phyloP scores from a whole-genome alignment of 2,888 invertebrate genomes.

The Candidula unifasciata region DNA sequence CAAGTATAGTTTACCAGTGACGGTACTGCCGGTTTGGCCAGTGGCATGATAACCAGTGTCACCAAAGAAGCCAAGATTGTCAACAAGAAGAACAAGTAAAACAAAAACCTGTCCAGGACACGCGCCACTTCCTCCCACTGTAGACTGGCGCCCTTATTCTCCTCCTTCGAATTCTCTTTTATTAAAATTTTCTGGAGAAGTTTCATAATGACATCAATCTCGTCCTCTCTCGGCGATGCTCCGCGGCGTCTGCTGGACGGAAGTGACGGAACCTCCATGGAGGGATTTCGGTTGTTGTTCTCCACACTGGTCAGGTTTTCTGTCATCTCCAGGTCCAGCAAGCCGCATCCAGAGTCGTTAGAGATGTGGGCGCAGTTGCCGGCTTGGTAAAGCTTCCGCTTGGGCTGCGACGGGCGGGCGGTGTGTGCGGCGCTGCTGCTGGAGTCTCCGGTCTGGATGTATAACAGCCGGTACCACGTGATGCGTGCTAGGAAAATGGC shows the following conservation, averaged over 20 bases:
- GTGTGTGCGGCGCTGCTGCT: slow-evolving; percentile 21
- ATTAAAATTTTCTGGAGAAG: slow-evolving; percentile 65
- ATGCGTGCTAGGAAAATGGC: slow-evolving; percentile 59
- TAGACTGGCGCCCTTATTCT: slow-evolving; percentile 60
- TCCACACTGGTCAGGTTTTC: not conserved
- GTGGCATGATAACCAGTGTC: slow-evolving; percentile 79
- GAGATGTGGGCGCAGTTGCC: slow-evolving; percentile 62
- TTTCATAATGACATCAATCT: slow-evolving; percentile 63
- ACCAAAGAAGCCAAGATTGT: slow-evolving; percentile 78
- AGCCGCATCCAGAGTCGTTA: slow-evolving; percentile 69
- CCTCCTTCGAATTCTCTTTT: slow-evolving; percentile 66
- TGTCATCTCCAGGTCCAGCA: slow-evolving; percentile 65
- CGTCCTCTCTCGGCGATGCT: slow-evolving; percentile 52
- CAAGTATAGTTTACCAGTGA: slow-evolving; percentile 23
- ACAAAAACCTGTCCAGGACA: slow-evolving; percentile 79
- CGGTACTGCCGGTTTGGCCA: slow-evolving; percentile 54
- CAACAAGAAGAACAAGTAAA: slow-evolving; percentile 80
- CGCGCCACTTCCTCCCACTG: slow-evolving; percentile 78
- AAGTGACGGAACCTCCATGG: not conserved
- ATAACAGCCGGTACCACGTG: slow-evolving; percentile 63
- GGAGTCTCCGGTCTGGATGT: slow-evolving; percentile 32
- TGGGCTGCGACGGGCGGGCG: not conserved
- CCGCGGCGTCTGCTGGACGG: not conserved
- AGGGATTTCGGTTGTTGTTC: slow-evolving; percentile 14
- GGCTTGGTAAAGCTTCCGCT: slow-evolving; percentile 47